phyloP scores from a whole-genome alignment of 64 coral and sea anemone species.

The Montipora capricornis region DNA sequence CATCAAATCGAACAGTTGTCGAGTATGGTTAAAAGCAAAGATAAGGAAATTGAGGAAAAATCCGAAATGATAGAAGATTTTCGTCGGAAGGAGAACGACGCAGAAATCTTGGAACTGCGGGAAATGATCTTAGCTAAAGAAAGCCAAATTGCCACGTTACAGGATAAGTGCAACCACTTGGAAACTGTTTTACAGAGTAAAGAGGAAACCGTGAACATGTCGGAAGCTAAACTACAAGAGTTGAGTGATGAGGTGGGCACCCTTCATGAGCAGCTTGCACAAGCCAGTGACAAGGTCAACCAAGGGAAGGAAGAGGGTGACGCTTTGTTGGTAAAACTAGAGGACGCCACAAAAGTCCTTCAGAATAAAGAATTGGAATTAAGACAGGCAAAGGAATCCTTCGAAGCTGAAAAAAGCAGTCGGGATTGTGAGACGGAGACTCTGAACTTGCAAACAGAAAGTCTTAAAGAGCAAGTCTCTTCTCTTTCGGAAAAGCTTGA shows the following conservation, averaged over 20 bases:
- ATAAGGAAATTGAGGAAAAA: constrained; percentile 26
- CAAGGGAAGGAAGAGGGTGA: constrained; percentile 9
- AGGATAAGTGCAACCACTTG: neutral
- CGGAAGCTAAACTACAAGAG: neutral
- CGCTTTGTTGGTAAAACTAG: constrained; percentile 5
- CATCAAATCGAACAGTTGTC: constrained; percentile 13
- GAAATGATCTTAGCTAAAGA: neutral
- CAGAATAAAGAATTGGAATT: constrained; percentile 47
- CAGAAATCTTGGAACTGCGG: neutral
- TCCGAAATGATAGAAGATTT: neutral
- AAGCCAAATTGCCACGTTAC: neutral
- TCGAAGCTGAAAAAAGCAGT: constrained; percentile 1
- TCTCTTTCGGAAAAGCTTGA: constrained; percentile 12
- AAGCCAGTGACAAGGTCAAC: neutral
- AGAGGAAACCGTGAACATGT: neutral
- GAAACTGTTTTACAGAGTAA: constrained; percentile 15
- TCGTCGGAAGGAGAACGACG: neutral
- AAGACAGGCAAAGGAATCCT: neutral
- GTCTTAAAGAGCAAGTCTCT: constrained; percentile 3
- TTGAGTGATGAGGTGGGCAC: neutral
- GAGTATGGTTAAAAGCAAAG: neutral
- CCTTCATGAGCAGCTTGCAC: constrained; percentile 1
- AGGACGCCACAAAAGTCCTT: neutral
- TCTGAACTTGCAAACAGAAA: neutral
- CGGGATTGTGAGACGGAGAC: neutral